A percentile compares a stretch with the other conserved stretches of the same genome.
Conservation (phyloP, 2,797 vertebrate genomes). For the Octomys mimax region DNA sequence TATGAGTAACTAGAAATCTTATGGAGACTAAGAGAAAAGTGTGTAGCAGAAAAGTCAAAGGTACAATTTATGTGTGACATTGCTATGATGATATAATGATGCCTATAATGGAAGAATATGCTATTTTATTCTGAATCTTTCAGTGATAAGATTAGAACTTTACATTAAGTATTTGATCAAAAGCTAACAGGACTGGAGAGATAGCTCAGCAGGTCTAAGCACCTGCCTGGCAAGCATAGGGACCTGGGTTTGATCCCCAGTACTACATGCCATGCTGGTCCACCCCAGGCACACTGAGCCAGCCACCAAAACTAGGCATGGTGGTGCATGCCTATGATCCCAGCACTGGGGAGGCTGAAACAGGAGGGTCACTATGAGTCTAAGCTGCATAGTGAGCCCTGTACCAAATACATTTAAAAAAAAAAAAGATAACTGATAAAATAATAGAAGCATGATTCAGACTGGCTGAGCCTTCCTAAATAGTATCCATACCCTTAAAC, state of each 20-base stretch:
- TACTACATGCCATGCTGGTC: too few species aligned
- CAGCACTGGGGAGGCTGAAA: too few species aligned
- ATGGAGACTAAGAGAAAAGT: conserved; percentile 42
- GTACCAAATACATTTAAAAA: too few species aligned
- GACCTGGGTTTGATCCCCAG: too few species aligned
- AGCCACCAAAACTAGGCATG: too few species aligned
- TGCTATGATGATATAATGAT: conserved; percentile 8
- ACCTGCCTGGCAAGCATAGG: too few species aligned
- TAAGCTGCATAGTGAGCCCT: too few species aligned
- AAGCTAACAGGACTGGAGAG: background rate
- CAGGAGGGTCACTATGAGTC: too few species aligned
- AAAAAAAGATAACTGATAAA: background rate
- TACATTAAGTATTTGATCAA: conserved; percentile 41
- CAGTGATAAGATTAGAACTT: conserved; percentile 59
- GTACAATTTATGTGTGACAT: background rate
- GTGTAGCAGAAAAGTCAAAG: conserved; percentile 54
- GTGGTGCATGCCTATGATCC: too few species aligned
- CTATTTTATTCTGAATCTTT: conserved; percentile 28
- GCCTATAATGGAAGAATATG: conserved; percentile 49
- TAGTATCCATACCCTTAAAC: conserved; percentile 19
- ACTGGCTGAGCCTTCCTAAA: conserved; percentile 43
- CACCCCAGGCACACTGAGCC: too few species aligned
- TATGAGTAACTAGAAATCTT: background rate
- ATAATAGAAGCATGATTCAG: conserved; percentile 63
- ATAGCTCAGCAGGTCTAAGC: too few species aligned